Conservation (phyloP, 2,888 invertebrate species). For the Choristoneura rosaceana region DNA sequence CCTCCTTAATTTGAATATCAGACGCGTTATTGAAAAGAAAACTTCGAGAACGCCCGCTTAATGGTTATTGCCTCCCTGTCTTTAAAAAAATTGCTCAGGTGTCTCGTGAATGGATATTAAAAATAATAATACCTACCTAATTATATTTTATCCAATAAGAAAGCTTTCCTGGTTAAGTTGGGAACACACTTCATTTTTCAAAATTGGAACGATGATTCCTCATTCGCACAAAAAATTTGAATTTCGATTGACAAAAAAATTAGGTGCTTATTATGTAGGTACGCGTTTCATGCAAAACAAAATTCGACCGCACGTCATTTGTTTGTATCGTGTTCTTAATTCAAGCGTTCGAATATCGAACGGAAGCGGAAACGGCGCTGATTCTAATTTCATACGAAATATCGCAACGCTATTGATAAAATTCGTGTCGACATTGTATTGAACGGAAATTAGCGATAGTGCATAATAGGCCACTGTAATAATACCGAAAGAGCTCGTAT, state of each 20-base stretch:
- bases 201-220: background rate
- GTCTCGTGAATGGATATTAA: constrained; percentile 31
- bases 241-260: background rate
- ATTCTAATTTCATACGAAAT: constrained; percentile 84
- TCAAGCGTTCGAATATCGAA: constrained; percentile 79
- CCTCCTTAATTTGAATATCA: constrained; percentile 84
- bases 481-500: constrained; percentile 24
- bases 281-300: constrained; percentile 5
- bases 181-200: background rate
- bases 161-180: background rate
- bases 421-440: constrained; percentile 77
- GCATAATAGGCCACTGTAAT: constrained; percentile 66
- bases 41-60: constrained; percentile 67
- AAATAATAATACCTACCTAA: constrained; percentile 8
- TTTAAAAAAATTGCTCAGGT: constrained; percentile 40
- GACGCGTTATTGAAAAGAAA: constrained; percentile 85
- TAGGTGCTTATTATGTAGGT: background rate
- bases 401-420: constrained; percentile 83
- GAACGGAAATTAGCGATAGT: constrained; percentile 82
- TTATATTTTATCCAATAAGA: too few species aligned
- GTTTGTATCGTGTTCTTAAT: constrained; percentile 78
- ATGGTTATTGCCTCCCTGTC: constrained; percentile 42
- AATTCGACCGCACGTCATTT: constrained; percentile 54
- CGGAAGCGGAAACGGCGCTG: constrained; percentile 84
- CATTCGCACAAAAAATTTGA: background rate